A percentile compares a stretch with the other conserved stretches of the same genome.
Conservation (phyloP, 2,797 vertebrate species). For the Tragopan temminckii region DNA sequence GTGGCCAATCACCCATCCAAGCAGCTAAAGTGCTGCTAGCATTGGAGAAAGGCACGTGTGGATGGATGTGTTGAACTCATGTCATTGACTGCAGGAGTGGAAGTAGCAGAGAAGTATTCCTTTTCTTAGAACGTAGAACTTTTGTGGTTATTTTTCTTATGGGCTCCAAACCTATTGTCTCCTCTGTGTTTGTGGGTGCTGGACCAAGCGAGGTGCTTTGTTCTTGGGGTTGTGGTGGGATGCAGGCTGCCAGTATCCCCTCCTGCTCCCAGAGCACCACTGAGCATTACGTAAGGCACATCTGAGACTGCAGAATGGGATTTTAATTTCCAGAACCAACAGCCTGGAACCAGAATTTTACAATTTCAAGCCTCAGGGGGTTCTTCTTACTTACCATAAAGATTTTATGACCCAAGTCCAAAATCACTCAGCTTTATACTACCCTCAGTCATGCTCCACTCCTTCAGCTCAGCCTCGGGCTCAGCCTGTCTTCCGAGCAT, state of each 20-base stretch:
- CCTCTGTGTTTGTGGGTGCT: background rate
- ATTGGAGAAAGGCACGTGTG: background rate
- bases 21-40: rapidly evolving
- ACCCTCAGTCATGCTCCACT: background rate
- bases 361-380: conserved; percentile 18
- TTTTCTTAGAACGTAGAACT: background rate
- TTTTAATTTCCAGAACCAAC: conserved; percentile 5
- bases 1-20: background rate
- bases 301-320: background rate
- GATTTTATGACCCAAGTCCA: conserved; percentile 9
- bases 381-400: conserved; percentile 7
- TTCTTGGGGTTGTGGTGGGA: background rate
- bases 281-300: background rate
- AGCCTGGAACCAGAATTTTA: background rate
- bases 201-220: background rate
- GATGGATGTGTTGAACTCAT: background rate
- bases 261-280: background rate
- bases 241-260: background rate
- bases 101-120: background rate
- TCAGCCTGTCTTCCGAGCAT: background rate
- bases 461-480: conserved; percentile 38
- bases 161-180: background rate
- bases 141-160: rapidly evolving
- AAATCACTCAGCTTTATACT: conserved; percentile 33
- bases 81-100: background rate